Conservation (phyloP, 1,140 invertebrate genomes). For the Leguminivora glycinivorella region DNA sequence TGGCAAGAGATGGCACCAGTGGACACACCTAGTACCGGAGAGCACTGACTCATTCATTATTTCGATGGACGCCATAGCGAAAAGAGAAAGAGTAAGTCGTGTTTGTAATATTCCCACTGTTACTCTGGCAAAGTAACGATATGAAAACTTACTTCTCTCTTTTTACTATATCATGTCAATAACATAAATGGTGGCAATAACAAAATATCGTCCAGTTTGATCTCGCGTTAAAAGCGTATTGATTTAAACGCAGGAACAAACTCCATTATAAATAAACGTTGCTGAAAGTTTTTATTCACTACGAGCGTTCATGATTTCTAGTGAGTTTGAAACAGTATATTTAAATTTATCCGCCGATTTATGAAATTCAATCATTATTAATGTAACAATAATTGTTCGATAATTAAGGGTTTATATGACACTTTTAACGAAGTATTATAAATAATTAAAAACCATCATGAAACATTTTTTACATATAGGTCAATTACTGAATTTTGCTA, state of each 20-base stretch:
- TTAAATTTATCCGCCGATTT: constrained; percentile 11
- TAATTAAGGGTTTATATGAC: constrained; percentile 6
- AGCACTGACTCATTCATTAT: background rate
- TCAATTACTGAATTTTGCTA: background rate
- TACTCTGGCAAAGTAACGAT: background rate
- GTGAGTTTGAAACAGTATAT: constrained; percentile 1
- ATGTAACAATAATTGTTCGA: constrained; percentile 10
- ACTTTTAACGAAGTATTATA: background rate
- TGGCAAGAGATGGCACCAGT: constrained; percentile 52
- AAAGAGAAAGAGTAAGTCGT: background rate
- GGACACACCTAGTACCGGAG: background rate
- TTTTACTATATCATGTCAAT: constrained; percentile 2
- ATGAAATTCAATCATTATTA: constrained; percentile 23
- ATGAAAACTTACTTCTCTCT: background rate
- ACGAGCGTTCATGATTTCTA: constrained; percentile 3
- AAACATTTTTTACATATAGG: background rate
- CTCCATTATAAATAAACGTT: constrained; percentile 7
- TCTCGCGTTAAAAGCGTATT: constrained; percentile 18
- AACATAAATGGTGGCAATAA: constrained; percentile 11
- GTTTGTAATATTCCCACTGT: background rate
- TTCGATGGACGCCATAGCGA: background rate
- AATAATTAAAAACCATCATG: background rate
- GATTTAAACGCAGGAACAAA: constrained; percentile 21
- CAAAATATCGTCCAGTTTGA: constrained; percentile 13
- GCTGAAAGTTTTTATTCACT: constrained; percentile 3